Conservation (phyloP, 2,113 vertebrate species). For the Elaphurus davidianus region DNA sequence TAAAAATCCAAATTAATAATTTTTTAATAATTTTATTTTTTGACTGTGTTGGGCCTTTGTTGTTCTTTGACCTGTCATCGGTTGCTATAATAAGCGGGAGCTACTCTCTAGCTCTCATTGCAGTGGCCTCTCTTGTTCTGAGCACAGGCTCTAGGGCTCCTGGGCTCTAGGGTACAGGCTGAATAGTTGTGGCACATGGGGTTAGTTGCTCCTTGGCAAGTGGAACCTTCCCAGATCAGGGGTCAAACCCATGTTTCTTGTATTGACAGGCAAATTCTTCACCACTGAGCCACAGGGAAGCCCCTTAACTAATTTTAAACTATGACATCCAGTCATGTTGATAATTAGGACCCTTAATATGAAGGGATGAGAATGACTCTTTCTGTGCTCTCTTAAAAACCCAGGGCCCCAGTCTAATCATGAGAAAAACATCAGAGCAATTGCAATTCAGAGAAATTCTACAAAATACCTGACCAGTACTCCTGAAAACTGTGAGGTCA, state of each 20-base stretch:
- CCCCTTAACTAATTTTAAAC: not conserved
- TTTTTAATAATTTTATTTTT: not conserved
- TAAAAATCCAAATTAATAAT: not conserved
- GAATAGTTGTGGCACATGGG: too few relatives aligned
- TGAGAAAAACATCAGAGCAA: not conserved
- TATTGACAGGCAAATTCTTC: not conserved
- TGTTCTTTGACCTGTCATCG: not conserved
- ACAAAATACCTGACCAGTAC: not conserved
- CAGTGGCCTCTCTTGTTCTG: not conserved
- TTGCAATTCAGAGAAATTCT: not conserved
- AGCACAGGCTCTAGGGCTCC: not conserved
- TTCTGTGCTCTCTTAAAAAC: not conserved
- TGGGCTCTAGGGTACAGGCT: not conserved
- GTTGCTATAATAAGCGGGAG: not conserved
- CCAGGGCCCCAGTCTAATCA: not conserved
- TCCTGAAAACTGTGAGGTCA: not conserved
- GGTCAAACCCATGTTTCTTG: not conserved
- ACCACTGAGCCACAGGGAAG: not conserved
- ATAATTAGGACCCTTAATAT: not conserved
- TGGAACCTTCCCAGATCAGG: not conserved
- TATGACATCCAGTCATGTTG: not conserved
- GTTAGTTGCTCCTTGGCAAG: not conserved
- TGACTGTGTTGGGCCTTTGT: not conserved
- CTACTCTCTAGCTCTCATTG: not conserved
- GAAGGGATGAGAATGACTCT: not conserved